Evolutionary conservation across 2,113 vertebrate species (phyloP).

Genomic region (Lethenteron camtschaticum): DNA sequence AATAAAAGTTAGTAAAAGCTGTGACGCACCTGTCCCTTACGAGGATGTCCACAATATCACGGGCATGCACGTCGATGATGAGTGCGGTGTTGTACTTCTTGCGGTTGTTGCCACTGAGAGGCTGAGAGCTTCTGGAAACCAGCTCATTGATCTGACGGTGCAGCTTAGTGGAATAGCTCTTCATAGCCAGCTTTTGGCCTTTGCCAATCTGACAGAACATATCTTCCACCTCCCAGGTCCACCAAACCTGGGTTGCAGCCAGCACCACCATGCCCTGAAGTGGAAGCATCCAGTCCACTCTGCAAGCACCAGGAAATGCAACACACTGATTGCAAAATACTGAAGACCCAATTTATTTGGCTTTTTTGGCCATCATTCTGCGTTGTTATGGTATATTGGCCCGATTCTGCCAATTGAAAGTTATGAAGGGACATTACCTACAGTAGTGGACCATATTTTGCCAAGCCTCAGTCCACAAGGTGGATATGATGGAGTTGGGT

Average conservation of each 20-base stretch:
- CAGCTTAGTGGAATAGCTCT: constrained; percentile 50
- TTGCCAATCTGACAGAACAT: constrained; percentile 40
- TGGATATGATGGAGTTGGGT: too few species aligned
- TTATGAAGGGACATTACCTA: neutral
- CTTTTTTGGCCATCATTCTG: neutral
- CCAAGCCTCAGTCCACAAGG: neutral
- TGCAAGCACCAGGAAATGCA: neutral
- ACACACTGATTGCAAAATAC: neutral
- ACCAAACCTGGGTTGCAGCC: constrained; percentile 79
- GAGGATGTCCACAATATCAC: constrained; percentile 70
- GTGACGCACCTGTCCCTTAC: constrained; percentile 39
- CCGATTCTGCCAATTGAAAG: neutral
- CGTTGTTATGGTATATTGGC: neutral
- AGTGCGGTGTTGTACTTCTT: constrained; percentile 78
- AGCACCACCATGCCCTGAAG: constrained; percentile 89
- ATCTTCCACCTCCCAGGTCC: constrained; percentile 91
- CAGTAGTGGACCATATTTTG: neutral
- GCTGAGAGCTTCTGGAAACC: constrained; percentile 43
- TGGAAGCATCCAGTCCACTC: constrained; percentile 69
- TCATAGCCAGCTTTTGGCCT: constrained; percentile 62
- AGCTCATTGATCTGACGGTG: constrained; percentile 61
- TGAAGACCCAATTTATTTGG: neutral
- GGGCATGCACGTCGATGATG: constrained; percentile 80
- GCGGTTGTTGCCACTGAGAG: constrained; percentile 52
- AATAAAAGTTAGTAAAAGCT: too few species aligned